phyloP scores from a whole-genome alignment of 53 echinoderm and acorn worm species.

The Crossaster papposus region DNA sequence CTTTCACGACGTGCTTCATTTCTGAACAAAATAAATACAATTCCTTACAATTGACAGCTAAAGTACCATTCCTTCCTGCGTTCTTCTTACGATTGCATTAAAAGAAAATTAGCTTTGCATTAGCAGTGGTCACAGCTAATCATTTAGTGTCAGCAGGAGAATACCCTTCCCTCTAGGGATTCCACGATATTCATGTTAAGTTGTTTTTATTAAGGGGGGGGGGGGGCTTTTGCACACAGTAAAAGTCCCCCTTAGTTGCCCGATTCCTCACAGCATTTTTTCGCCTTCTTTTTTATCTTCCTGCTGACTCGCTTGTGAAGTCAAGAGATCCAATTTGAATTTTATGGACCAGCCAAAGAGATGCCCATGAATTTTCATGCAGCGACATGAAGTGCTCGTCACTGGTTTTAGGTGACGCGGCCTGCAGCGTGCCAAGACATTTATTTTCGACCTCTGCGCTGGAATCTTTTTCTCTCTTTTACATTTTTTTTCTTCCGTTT shows the following conservation, averaged over 20 bases:
- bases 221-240: neutral
- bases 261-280: neutral
- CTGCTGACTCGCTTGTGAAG: slow-evolving; percentile 26
- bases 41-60: neutral
- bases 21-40: neutral
- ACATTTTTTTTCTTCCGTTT: neutral
- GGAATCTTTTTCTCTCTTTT: neutral
- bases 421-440: slow-evolving; percentile 42
- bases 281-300: neutral
- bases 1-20: neutral
- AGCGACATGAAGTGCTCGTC: slow-evolving; percentile 23
- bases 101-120: neutral
- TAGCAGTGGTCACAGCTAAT: neutral
- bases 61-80: neutral
- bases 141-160: neutral
- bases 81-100: neutral
- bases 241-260: slow-evolving; percentile 5
- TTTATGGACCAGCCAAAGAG: slow-evolving; percentile 46
- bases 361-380: slow-evolving; percentile 59
- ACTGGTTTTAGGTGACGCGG: slow-evolving; percentile 40
- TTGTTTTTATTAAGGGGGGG: too few relatives aligned
- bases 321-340: slow-evolving; percentile 54
- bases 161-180: neutral
- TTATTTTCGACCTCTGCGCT: slow-evolving; percentile 42
- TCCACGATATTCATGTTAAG: slow-evolving; percentile 3